A percentile compares a stretch with the other conserved stretches of the same genome.
These are phyloP conservation scores for Heliopora coerulea DNA, from an alignment of 92 coral and sea anemone species.

Conservation along the genomic window DNA sequence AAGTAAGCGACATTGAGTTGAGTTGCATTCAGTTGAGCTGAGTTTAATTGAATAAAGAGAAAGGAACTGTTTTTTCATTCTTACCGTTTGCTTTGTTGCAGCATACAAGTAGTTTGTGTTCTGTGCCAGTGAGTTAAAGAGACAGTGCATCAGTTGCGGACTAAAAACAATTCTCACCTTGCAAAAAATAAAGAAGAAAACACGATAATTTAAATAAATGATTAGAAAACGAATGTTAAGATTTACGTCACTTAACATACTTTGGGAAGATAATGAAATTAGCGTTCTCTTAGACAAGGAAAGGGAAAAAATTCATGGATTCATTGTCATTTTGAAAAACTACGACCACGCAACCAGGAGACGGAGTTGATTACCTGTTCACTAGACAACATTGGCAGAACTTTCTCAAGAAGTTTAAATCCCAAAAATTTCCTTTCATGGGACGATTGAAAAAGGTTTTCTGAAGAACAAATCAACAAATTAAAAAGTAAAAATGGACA, in stretches of 20 bases:
- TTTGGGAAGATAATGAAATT: too few relatives aligned
- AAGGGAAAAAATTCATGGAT: too few relatives aligned
- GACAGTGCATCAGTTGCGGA: conserved; percentile 62
- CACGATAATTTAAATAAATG: background rate
- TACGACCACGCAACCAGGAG: too few relatives aligned
- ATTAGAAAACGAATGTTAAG: too few relatives aligned
- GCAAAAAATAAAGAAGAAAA: background rate
- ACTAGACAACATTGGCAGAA: conserved; percentile 65
- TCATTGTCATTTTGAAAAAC: too few relatives aligned
- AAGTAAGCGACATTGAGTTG: too few relatives aligned
- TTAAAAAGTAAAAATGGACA: background rate
- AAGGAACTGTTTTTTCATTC: too few relatives aligned
- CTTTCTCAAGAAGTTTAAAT: conserved; percentile 64
- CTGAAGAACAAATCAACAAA: conserved; percentile 41
- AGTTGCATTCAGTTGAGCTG: too few relatives aligned
- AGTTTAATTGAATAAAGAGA: too few relatives aligned
- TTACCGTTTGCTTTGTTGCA: conserved; percentile 74
- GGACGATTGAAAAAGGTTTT: conserved; percentile 82
- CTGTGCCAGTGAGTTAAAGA: conserved; percentile 65
- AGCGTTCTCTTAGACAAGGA: too few relatives aligned
- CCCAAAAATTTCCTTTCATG: conserved; percentile 91
- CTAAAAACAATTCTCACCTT: conserved; percentile 66
- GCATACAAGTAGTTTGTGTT: conserved; percentile 66
- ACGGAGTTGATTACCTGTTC: conserved; percentile 73
- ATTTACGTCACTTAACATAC: too few relatives aligned